Percentiles rank a stretch among this genome's conserved stretches.
These are phyloP conservation scores for Ictalurus furcatus DNA, from an alignment of 2,113 vertebrate genomes.

Conservation along the genomic window DNA sequence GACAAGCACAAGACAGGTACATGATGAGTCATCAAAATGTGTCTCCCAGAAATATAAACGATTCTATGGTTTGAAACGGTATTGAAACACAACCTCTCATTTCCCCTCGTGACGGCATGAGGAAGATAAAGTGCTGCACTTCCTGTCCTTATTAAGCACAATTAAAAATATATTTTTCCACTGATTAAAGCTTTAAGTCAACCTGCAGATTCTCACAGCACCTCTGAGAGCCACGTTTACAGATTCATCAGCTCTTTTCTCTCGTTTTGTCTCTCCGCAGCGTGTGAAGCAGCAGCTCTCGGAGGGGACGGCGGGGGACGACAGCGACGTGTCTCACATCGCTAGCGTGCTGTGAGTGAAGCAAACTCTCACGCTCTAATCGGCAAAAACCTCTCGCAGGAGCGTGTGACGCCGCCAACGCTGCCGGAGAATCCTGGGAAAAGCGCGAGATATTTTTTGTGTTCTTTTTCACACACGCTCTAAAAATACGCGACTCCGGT, in stretches of 20 bases:
- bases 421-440: constrained; percentile 22
- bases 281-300: constrained; percentile 65
- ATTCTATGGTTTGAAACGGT: neutral
- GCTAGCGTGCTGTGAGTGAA: constrained; percentile 74
- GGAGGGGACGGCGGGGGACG: constrained; percentile 59
- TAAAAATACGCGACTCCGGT: constrained; percentile 35
- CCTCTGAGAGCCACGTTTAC: neutral
- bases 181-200: neutral
- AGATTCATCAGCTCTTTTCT: neutral
- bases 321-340: constrained; percentile 67
- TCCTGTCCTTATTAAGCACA: neutral
- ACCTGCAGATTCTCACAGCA: neutral
- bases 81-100: neutral
- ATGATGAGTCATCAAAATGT: neutral
- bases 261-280: constrained; percentile 56
- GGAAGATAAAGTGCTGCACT: neutral
- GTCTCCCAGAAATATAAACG: neutral
- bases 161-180: neutral
- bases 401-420: constrained; percentile 3
- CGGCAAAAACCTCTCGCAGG: neutral
- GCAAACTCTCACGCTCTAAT: neutral
- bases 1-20: neutral
- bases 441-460: neutral
- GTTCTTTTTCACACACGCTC: constrained; percentile 1
- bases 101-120: neutral